Evolutionary conservation across 2,797 vertebrate genomes (phyloP).

Genomic region (Glyptemys insculpta): DNA sequence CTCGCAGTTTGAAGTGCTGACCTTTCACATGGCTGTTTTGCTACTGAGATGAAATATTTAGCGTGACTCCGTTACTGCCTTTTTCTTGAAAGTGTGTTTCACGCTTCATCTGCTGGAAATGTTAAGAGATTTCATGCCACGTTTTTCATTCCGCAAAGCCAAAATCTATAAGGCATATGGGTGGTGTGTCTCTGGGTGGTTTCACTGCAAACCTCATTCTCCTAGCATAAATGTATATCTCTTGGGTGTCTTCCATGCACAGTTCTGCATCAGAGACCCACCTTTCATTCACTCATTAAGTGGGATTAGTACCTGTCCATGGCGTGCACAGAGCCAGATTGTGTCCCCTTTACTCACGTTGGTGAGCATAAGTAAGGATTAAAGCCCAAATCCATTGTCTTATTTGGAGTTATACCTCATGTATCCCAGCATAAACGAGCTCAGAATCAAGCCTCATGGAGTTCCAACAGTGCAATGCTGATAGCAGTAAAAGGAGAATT

Average conservation of each 20-base stretch:
- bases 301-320: fast-evolving
- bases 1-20: neutral
- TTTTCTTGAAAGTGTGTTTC: constrained; percentile 62
- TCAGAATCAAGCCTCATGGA: neutral
- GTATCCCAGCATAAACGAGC: neutral
- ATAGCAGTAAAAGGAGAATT: neutral
- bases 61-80: constrained; percentile 27
- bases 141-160: neutral
- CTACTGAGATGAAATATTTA: constrained; percentile 68
- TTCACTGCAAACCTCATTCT: neutral
- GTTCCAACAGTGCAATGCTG: neutral
- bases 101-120: constrained; percentile 62
- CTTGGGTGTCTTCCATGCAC: neutral
- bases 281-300: constrained; percentile 35
- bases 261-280: neutral
- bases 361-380: neutral
- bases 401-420: neutral
- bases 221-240: neutral
- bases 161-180: neutral
- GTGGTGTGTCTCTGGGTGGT: neutral
- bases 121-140: neutral
- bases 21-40: neutral
- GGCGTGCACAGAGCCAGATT: fast-evolving
- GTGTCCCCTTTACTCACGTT: fast-evolving
- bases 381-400: neutral